phyloP scores from a whole-genome alignment of 2,888 invertebrate species.

The Zygothrica quintamaculata region DNA sequence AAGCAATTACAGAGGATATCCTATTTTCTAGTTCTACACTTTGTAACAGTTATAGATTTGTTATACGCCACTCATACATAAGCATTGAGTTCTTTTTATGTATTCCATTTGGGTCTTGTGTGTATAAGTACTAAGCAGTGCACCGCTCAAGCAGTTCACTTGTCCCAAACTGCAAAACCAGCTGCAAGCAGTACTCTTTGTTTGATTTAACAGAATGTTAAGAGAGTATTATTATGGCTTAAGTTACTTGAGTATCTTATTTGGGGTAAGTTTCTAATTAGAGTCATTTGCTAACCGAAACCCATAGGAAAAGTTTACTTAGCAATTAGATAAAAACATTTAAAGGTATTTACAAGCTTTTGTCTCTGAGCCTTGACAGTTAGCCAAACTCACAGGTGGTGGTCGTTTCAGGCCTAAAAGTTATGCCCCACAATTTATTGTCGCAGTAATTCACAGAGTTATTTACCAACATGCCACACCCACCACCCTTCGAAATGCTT shows the following conservation, averaged over 20 bases:
- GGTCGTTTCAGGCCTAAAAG: background rate
- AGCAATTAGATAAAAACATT: too few relatives aligned
- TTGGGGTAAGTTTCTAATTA: too few relatives aligned
- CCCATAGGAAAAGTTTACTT: background rate
- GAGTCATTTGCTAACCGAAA: too few relatives aligned
- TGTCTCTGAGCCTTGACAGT: too few relatives aligned
- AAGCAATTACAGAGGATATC: too few relatives aligned
- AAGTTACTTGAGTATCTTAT: background rate
- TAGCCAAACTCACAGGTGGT: too few relatives aligned
- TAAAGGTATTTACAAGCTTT: too few relatives aligned
- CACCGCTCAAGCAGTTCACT: background rate
- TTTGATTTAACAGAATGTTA: too few relatives aligned
- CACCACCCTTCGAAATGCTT: background rate
- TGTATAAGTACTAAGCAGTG: background rate
- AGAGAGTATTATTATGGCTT: background rate
- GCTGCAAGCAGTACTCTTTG: background rate
- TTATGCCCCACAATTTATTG: slow-evolving; percentile 39
- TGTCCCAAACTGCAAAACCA: slow-evolving; percentile 8
- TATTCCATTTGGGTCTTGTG: too few relatives aligned
- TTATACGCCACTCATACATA: too few relatives aligned
- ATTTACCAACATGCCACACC: slow-evolving; percentile 27
- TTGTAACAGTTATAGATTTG: background rate
- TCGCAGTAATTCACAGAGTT: slow-evolving; percentile 46
- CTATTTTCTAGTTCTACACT: background rate
- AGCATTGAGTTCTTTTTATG: too few relatives aligned